Conservation (phyloP, 2,888 invertebrate species). For the Lepas anatifera region DNA sequence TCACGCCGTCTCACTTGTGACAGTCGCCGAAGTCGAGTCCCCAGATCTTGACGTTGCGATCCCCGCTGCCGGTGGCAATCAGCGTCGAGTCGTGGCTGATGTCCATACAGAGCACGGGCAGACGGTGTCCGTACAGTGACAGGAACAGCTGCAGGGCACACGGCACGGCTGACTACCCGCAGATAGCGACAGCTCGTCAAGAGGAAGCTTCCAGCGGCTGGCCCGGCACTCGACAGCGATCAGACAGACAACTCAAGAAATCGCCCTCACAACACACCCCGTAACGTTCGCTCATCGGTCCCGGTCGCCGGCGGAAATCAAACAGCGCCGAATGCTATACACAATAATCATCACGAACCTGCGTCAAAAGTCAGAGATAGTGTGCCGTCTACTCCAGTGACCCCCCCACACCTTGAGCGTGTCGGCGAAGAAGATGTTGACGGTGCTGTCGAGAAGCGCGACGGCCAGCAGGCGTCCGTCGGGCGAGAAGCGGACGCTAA, state of each 20-base stretch:
- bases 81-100: slow-evolving; percentile 76
- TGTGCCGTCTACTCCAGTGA: no score
- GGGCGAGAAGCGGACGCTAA: slow-evolving; percentile 69
- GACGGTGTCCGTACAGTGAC: slow-evolving; percentile 88
- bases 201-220: no score
- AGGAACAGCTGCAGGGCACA: slow-evolving; percentile 60
- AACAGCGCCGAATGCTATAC: no score
- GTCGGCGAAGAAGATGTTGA: slow-evolving; percentile 89
- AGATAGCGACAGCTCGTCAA: no score
- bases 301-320: no score
- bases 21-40: slow-evolving; percentile 60
- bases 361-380: no score
- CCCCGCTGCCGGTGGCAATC: slow-evolving; percentile 87
- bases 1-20: slow-evolving; percentile 31
- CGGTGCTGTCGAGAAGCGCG: slow-evolving; percentile 80
- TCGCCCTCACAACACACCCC: no score
- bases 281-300: no score
- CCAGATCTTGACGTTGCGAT: slow-evolving; percentile 94
- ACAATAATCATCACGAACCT: no score
- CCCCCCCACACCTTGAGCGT: slow-evolving; percentile 84
- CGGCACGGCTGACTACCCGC: neutral
- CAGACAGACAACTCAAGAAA: no score
- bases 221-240: no score
- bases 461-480: slow-evolving; percentile 79
- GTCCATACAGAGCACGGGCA: slow-evolving; percentile 86